Base-by-base conservation (phyloP, 2,797 vertebrate species). In the Aldrovandia affinis region DNA sequence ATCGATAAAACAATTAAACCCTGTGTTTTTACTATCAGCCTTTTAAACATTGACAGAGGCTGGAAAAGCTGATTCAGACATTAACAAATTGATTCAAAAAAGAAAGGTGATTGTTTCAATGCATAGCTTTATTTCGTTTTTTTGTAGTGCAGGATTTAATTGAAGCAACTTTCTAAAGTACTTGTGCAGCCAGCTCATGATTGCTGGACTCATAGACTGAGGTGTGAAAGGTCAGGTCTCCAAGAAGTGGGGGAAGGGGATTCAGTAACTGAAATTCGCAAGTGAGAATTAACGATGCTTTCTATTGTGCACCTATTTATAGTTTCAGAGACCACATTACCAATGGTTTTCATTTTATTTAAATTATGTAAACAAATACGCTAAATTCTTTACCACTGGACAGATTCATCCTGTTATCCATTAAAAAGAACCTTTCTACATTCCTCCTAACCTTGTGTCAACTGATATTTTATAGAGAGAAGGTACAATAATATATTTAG, bases 1-100 rank as follows among this genome's bases (percentile, higher is more conserved):
- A 85, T 88, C 81, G 44, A 85, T 89, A 81, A 77, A 87, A 86
- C 81, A 84, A 84, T 84, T 78, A 54, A 39, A 82, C 65, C 14
- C 1, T 80, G 54, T 84, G 82, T 86, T 88, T 85, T 83, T 85
- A 63, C 83, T 57, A 81, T 63, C 39, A 77, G 73, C 42, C 14
- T 77, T 83, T 85, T 36, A 85, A 85, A 86, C 81, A 82, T 39
- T 83, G 81, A 83, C 70, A 78, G 25, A 20, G 68, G 68, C 20
- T 1, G 9, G 25, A 77, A 77, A 83, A 81, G 63, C 78, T 85
- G 65, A 87, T 80, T 87, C 82, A 63, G 80, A 85, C 78, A 54
- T 86, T 84, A 86, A 52, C 84, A 20, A 80, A 80, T 36, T 25
- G 12, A 33, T 33, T 54, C 36, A 3, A 28, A 68, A 68, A 68